Percentiles rank a stretch among this genome's conserved stretches.
Evolutionary conservation across 92 coral and sea anemone species (phyloP).

Genomic region (Palythoa grandiflora): DNA sequence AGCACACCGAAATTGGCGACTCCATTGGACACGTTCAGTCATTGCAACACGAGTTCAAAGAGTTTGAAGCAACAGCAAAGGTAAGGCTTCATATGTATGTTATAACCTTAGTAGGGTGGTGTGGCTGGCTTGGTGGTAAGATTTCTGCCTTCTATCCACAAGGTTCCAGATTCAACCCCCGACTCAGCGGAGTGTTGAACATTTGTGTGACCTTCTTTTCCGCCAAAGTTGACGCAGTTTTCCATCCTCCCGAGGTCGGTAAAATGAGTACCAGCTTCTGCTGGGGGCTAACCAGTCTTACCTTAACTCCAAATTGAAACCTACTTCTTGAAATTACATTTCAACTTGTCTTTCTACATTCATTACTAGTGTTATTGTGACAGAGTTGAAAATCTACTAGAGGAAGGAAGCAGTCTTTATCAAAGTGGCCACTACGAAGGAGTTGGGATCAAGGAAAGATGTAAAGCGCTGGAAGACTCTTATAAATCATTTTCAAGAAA

Average conservation of each 20-base stretch:
- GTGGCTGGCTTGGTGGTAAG: too few species aligned
- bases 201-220: too few species aligned
- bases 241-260: too few species aligned
- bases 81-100: slow-evolving; percentile 45
- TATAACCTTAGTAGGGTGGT: neutral
- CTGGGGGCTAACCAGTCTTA: neutral
- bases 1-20: slow-evolving; percentile 89
- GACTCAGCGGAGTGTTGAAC: too few species aligned
- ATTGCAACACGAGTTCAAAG: slow-evolving; percentile 79
- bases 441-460: slow-evolving; percentile 87
- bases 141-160: too few species aligned
- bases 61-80: slow-evolving; percentile 91
- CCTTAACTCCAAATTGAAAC: neutral
- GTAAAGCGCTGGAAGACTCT: slow-evolving; percentile 77
- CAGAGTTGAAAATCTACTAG: slow-evolving; percentile 85
- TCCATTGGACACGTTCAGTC: slow-evolving; percentile 89
- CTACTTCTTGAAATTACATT: neutral
- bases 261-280: too few species aligned
- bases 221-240: too few species aligned
- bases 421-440: slow-evolving; percentile 94
- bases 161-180: too few species aligned
- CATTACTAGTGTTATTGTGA: slow-evolving; percentile 76
- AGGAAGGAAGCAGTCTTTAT: slow-evolving; percentile 91
- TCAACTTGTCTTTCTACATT: neutral
- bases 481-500: slow-evolving; percentile 75